phyloP scores from a whole-genome alignment of 2,797 vertebrate species.

The Austrolebias charrua region DNA sequence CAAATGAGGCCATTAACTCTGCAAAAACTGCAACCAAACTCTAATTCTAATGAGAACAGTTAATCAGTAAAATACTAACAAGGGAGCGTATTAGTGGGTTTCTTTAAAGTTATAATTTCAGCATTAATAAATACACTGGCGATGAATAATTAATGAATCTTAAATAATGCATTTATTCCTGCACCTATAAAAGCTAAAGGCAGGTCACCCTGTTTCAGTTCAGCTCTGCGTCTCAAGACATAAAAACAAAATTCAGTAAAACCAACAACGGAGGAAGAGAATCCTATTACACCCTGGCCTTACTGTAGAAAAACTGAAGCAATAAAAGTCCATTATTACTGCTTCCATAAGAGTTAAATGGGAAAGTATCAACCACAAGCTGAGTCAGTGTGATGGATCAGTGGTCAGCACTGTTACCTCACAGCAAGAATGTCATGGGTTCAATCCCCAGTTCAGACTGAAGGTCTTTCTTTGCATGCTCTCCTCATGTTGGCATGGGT shows the following conservation, averaged over 20 bases:
- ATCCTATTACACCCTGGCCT: no score
- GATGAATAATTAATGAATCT: neutral
- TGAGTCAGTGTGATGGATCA: no score
- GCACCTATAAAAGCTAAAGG: neutral
- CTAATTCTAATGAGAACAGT: slow-evolving; percentile 13
- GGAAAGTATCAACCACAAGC: no score
- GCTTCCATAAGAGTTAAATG: no score
- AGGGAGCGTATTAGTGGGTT: slow-evolving; percentile 18
- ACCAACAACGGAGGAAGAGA: no score
- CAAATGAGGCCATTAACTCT: slow-evolving; percentile 12
- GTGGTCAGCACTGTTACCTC: no score
- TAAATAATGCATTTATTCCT: neutral
- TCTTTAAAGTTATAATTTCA: slow-evolving; percentile 2
- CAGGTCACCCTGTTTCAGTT: neutral
- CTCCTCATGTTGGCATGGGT: no score
- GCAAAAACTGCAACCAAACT: slow-evolving; percentile 8
- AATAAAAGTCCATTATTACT: no score
- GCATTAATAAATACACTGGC: neutral
- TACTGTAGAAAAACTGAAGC: no score
- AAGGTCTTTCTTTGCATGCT: no score
- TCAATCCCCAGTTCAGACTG: no score
- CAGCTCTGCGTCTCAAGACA: neutral
- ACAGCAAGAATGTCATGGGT: no score
- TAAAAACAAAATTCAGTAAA: neutral
- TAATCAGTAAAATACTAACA: slow-evolving; percentile 22